Base-by-base conservation (phyloP, 2,113 vertebrate genomes). In the Crypturellus undulatus region DNA sequence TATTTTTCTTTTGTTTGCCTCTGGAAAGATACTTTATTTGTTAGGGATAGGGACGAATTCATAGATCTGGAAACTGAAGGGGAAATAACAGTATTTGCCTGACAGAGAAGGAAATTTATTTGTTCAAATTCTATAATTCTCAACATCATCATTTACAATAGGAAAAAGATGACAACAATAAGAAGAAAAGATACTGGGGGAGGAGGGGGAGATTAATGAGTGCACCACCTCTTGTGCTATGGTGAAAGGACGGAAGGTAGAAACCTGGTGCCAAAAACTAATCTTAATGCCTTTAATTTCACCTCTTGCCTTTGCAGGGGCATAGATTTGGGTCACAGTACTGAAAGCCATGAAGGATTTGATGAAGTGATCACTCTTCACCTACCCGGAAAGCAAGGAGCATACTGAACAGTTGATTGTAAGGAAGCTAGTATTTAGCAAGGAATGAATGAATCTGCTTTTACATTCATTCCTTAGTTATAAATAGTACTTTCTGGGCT, bases 1-100 rank as follows among this genome's bases (percentile, higher is more conserved):
- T 68, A 24, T 79, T 92, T 93, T 80, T n/a, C 36, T 63, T 90
- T 76, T 78, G 42, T 65, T 94, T 93, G 68, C 76, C 59, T 82
- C 11, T 1, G 79, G 75, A 82, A 90, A 92, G 26, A 79, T 34
- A 56, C 80, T 92, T 88, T 89, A 91, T 79, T 90, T 87, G 47
- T 19, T 67, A 77, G 68, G 78, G 47, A 92, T 70, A 52, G 76
- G 16, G 63, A 78, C 11, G 82, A 79, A 93, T 79, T 36, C 69
- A 76, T 38, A 64, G 30, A 79, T 78, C 58, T 38, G 38, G 36
- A 52, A 40, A 68, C 5, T 88, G 34, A 91, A 84, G 42, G 34
- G 12, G 7, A 54, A 75, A 79, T n/a, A 84, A 60, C 28, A 76
- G 25, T 73, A 83, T 92, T 79, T 91, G 43, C 49, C 72, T 69